A percentile compares a stretch with the other conserved stretches of the same genome.
phyloP scores from a whole-genome alignment of 2,113 vertebrate species.

The Bos javanicus region DNA sequence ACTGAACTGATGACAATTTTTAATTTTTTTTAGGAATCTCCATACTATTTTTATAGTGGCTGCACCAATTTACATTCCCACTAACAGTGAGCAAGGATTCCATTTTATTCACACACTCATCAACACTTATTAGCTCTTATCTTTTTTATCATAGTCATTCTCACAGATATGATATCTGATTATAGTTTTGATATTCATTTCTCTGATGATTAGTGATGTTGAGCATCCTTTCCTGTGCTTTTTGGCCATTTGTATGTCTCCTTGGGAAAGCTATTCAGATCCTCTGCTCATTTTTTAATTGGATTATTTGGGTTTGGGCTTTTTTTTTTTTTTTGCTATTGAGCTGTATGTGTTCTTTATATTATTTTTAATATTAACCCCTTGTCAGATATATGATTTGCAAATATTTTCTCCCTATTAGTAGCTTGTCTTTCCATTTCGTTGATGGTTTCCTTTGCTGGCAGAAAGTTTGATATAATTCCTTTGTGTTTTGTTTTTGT shows the following conservation, averaged over 20 bases:
- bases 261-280: not conserved
- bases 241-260: not conserved
- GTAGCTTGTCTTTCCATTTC: not conserved
- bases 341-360: not conserved
- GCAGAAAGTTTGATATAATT: not conserved
- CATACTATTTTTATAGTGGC: not conserved
- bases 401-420: not conserved
- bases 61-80: not conserved
- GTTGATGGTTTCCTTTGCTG: not conserved
- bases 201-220: not conserved
- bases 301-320: not conserved
- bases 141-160: not conserved
- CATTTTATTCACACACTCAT: not conserved
- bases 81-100: not conserved
- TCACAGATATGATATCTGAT: not conserved
- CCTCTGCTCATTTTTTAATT: not conserved
- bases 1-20: not conserved
- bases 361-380: not conserved
- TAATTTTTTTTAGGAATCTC: not conserved
- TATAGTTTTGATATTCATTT: not conserved
- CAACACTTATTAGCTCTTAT: not conserved
- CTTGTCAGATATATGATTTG: not conserved
- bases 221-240: not conserved
- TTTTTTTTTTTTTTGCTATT: not conserved
- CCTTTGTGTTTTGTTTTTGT: not conserved